Conservation (phyloP, 2,113 vertebrate genomes). For the Kobus ellipsiprymnus region DNA sequence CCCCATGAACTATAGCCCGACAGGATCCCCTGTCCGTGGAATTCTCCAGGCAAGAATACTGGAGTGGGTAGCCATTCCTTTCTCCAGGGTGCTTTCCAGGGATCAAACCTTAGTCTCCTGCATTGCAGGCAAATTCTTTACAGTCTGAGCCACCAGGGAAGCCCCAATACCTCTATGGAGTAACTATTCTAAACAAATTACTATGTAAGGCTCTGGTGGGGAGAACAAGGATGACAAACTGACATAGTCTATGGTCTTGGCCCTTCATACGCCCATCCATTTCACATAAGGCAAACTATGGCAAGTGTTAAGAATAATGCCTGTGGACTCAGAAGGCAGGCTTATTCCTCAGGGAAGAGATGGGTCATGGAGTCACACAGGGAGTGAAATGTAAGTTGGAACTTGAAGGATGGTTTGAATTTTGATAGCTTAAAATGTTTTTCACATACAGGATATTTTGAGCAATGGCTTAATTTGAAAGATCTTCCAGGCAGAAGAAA, state of each 20-base stretch:
- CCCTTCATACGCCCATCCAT: not conserved
- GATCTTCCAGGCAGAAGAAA: not conserved
- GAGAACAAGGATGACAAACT: not conserved
- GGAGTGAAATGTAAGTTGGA: not conserved
- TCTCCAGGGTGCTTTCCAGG: not conserved
- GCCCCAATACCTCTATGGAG: not conserved
- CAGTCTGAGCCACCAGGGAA: not conserved
- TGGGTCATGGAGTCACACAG: not conserved
- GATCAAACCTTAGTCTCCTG: not conserved
- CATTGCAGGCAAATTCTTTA: not conserved
- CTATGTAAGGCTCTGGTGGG: not conserved
- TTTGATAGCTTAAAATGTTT: not conserved
- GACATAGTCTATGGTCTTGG: not conserved
- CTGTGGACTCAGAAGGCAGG: not conserved
- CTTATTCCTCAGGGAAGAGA: not conserved
- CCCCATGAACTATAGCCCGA: not conserved
- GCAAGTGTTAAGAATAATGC: not conserved
- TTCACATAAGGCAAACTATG: not conserved
- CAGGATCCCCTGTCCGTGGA: not conserved
- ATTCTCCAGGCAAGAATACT: not conserved
- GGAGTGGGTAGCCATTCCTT: not conserved
- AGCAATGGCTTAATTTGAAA: not conserved
- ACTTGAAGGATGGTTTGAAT: not conserved
- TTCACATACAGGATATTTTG: not conserved
- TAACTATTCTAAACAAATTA: not conserved